phyloP scores from a whole-genome alignment of 2,888 invertebrate genomes.

The Timandra comae region DNA sequence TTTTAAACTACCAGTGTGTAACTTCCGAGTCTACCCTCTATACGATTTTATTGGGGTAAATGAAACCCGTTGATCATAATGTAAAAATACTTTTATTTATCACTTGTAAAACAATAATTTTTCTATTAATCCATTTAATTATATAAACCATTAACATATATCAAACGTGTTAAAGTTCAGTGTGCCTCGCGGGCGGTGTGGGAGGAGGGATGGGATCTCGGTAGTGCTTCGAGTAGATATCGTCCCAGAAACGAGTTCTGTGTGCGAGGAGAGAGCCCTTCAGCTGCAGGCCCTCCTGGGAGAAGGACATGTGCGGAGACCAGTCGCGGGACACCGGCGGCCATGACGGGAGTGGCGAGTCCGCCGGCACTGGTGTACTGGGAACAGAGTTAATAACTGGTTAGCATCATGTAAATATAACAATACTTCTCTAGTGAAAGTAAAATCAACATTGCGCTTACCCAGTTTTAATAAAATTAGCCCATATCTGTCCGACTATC shows the following conservation, averaged over 20 bases:
- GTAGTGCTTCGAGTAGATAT: constrained; percentile 35
- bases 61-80: no score
- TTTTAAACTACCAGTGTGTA: no score
- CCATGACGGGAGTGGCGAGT: constrained; percentile 31
- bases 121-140: no score
- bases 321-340: constrained; percentile 24
- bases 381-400: constrained; percentile 6
- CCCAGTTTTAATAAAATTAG: constrained; percentile 39
- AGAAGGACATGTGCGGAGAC: constrained; percentile 37
- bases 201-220: constrained; percentile 29
- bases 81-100: no score
- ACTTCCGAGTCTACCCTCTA: no score
- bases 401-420: no score
- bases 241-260: constrained; percentile 34
- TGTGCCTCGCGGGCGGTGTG: constrained; percentile 3
- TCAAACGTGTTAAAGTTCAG: no score
- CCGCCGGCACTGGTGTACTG: constrained; percentile 34
- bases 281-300: constrained; percentile 23
- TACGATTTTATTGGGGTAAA: no score
- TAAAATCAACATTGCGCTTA: no score
- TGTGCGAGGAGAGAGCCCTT: constrained; percentile 22
- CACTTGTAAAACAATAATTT: no score
- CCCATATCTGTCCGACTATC: constrained; percentile 31
- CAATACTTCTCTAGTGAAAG: no score
- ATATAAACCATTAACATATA: no score